Base-by-base conservation (phyloP, 1,140 invertebrate species). In the Lordiphosa clarofinis region DNA sequence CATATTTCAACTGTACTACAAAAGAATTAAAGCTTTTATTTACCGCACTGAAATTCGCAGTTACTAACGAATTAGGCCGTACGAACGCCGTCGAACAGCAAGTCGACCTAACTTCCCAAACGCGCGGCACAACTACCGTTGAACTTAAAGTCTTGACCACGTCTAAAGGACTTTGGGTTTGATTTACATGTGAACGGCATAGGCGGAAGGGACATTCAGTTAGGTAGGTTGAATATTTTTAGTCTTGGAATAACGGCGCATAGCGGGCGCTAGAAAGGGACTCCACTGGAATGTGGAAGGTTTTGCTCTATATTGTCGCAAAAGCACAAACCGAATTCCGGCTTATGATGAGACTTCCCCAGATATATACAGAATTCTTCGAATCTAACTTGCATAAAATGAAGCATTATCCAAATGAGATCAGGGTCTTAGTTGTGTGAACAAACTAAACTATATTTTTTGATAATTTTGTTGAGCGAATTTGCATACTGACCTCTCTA, bases 131-230 rank as follows among this genome's bases (percentile, higher is more conserved):
- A 52, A 56, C 58, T 49, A 75, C 76, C 61, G 61, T 54, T 79
- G 42, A 64, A 64, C 67, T 55, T 49, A 50, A 62, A 70, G 68
- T 73, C 67, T 87, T 81, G 74, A 86, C 84, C 78, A 87, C 71
- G 72, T 86, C 78, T 79, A 76, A 75, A 76, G 53, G 65, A 66
- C 64, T 73, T 63, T 59, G 74, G 52, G 52, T 82, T 72, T 78
- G 70, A 86, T 87, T 87, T 84, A 73, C 84, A 82, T 87, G 63
- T 53, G 56, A 49, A 54, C 35, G 33, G 42, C 43, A 28, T 56
- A 33, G 56, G 24, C 55, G 49, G 37, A 59, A 50, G 46, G 48
- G 66, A 47, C 28, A 60, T 19, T 37, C 31, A 46, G 62, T 47
- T 35, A 37, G 63, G 42, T 50, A 55, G 35, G 47, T 39, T 53